phyloP scores from a whole-genome alignment of 2,888 invertebrate species.

The Timandra comae region DNA sequence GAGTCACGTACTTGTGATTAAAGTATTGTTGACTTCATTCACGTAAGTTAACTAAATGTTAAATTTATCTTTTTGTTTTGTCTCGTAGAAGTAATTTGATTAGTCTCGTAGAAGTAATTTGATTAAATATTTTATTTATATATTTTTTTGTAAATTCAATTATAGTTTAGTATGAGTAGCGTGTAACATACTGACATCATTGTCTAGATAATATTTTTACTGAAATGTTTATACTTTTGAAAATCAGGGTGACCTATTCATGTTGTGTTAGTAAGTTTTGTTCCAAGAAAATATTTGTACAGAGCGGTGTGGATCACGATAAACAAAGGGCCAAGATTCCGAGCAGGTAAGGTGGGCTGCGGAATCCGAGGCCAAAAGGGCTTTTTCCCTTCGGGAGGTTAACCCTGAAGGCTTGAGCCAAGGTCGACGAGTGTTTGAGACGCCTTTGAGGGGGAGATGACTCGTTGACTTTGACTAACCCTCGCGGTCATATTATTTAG shows the following conservation, averaged over 20 bases:
- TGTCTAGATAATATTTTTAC: too few relatives aligned
- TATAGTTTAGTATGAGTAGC: too few relatives aligned
- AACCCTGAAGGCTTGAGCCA: conserved; percentile 52
- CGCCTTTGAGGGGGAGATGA: conserved; percentile 56
- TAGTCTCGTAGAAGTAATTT: too few relatives aligned
- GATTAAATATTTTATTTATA: too few relatives aligned
- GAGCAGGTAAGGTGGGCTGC: conserved; percentile 47
- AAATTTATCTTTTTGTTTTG: too few relatives aligned
- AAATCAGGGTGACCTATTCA: not conserved
- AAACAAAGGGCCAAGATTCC: conserved; percentile 39
- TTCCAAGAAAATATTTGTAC: conserved; percentile 23
- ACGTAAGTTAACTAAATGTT: too few relatives aligned
- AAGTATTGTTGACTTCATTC: too few relatives aligned
- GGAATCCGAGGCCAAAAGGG: conserved; percentile 46
- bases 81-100: too few relatives aligned
- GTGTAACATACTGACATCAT: too few relatives aligned
- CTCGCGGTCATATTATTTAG: conserved; percentile 43
- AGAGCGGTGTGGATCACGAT: conserved; percentile 25
- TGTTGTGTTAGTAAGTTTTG: not conserved
- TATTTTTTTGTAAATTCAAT: too few relatives aligned
- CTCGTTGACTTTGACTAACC: conserved; percentile 62
- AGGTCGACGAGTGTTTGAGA: conserved; percentile 56
- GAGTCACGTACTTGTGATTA: too few relatives aligned
- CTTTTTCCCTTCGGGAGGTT: conserved; percentile 55
- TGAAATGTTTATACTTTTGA: too few relatives aligned